Evolutionary conservation across 2,797 vertebrate genomes (phyloP).

Genomic region (Leptoclinus maculatus): DNA sequence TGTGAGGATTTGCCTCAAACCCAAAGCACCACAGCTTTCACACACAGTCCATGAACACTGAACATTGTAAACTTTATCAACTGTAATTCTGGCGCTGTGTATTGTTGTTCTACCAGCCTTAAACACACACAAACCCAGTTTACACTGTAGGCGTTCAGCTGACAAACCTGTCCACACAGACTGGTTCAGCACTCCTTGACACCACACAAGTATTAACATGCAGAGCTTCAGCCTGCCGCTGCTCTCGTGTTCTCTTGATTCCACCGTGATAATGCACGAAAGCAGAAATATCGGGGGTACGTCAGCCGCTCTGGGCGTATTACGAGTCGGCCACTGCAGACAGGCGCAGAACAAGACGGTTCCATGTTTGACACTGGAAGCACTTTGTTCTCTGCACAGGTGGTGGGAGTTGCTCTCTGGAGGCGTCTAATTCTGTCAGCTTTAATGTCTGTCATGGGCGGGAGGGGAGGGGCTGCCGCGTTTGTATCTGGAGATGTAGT

Average conservation of each 20-base stretch:
- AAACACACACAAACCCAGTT: background rate
- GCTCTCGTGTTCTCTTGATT: background rate
- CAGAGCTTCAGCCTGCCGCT: background rate
- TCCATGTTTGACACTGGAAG: constrained; percentile 54
- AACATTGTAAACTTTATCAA: background rate
- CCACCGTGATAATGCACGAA: background rate
- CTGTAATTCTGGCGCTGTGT: background rate
- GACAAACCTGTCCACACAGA: background rate
- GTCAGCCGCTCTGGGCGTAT: constrained; percentile 9
- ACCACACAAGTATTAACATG: background rate
- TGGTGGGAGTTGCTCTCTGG: constrained; percentile 20
- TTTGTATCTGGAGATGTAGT: constrained; percentile 49
- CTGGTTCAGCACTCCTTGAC: background rate
- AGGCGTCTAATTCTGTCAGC: constrained; percentile 48
- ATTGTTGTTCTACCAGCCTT: background rate
- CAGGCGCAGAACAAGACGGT: constrained; percentile 27
- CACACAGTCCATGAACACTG: too few species aligned
- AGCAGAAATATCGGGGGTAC: constrained; percentile 8
- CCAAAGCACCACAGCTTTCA: background rate
- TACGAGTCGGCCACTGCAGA: background rate
- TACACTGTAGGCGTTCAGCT: background rate
- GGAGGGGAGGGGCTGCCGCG: constrained; percentile 25
- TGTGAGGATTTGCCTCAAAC: constrained; percentile 13
- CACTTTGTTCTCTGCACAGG: constrained; percentile 46
- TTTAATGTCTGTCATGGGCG: constrained; percentile 39